Conservation (phyloP, 2,113 vertebrate species). For the Heterochromis multidens region DNA sequence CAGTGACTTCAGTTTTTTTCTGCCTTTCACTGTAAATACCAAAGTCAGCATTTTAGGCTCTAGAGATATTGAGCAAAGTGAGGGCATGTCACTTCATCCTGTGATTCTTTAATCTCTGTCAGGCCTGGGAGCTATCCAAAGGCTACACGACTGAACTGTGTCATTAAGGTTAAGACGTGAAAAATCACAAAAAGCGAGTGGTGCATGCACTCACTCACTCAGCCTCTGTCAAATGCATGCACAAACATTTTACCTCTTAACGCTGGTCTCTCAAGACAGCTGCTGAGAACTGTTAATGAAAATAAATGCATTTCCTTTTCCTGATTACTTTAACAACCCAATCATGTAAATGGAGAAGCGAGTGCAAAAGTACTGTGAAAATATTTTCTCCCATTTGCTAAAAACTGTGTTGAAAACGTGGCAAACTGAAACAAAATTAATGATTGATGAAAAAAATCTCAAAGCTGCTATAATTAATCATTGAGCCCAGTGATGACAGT, state of each 20-base stretch:
- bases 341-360: neutral
- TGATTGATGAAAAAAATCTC: neutral
- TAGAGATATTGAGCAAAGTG: neutral
- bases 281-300: conserved; percentile 10
- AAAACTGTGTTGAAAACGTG: neutral
- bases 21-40: neutral
- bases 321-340: conserved; percentile 42
- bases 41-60: neutral
- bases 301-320: conserved; percentile 53
- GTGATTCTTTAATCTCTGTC: conserved; percentile 12
- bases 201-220: neutral
- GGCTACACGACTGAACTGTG: conserved; percentile 16
- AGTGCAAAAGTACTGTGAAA: neutral
- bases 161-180: conserved; percentile 24
- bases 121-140: neutral
- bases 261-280: neutral
- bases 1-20: neutral
- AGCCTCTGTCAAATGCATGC: neutral
- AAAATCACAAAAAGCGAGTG: conserved; percentile 9
- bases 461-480: neutral
- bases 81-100: neutral
- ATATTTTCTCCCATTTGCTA: neutral
- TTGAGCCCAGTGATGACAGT: neutral
- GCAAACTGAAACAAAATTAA: neutral
- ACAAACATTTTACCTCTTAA: neutral